These are phyloP conservation scores for Esox niger DNA, from an alignment of 2,113 vertebrate species.

Conservation along the genomic window DNA sequence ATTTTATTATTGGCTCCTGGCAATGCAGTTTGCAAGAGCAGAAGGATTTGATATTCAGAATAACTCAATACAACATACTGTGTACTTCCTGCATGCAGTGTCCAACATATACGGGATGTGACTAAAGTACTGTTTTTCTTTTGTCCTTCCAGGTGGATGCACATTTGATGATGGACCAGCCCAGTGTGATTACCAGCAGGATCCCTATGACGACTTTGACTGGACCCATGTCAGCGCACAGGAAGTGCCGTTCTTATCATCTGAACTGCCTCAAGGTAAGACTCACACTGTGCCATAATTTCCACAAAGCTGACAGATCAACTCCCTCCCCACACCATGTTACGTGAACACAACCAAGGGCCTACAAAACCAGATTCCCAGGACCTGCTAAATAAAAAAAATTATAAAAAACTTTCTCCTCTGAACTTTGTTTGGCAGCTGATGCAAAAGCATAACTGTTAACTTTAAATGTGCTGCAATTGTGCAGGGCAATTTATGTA, in stretches of 20 bases:
- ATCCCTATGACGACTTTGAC: conserved; percentile 93
- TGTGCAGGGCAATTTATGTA: background rate
- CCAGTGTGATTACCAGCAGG: conserved; percentile 95
- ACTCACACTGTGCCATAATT: background rate
- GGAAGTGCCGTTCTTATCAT: conserved; percentile 87
- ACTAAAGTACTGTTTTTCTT: background rate
- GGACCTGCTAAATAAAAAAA: background rate
- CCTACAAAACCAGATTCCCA: background rate
- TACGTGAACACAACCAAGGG: background rate
- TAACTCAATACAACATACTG: too few species aligned
- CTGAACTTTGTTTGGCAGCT: background rate
- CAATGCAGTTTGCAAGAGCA: too few species aligned
- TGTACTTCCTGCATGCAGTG: too few species aligned
- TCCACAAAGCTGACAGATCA: background rate
- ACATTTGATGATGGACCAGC: conserved; percentile 90
- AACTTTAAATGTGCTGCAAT: background rate
- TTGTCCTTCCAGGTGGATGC: conserved; percentile 82
- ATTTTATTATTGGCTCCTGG: too few species aligned
- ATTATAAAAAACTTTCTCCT: background rate
- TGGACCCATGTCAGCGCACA: conserved; percentile 94
- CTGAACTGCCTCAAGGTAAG: conserved; percentile 93
- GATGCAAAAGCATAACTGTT: background rate
- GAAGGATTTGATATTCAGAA: too few species aligned
- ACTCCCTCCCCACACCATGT: background rate
- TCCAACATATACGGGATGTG: too few species aligned